Percentiles rank a stretch among this genome's conserved stretches.
phyloP scores from a whole-genome alignment of 2,113 vertebrate genomes.

The Eulemur macaco region DNA sequence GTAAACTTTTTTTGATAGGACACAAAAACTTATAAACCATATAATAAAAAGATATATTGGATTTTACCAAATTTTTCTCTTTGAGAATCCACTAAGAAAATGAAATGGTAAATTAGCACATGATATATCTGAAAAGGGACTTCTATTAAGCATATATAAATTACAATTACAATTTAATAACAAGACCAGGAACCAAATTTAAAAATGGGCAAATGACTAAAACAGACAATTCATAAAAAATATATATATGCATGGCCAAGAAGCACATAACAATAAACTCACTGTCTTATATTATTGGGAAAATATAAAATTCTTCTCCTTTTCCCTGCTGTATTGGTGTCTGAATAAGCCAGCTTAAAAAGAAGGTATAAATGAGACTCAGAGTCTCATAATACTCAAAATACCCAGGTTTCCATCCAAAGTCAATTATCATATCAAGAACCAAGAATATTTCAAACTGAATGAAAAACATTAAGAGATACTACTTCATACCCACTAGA shows the following conservation, averaged over 20 bases:
- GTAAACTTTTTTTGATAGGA: conserved; percentile 6
- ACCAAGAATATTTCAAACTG: not conserved
- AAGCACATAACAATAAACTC: not conserved
- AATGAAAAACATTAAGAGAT: not conserved
- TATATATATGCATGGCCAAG: not conserved
- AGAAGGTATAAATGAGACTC: not conserved
- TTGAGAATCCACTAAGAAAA: conserved; percentile 20
- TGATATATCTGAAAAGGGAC: not conserved
- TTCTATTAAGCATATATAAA: not conserved
- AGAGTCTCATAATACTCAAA: not conserved
- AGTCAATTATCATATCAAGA: not conserved
- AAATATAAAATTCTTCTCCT: not conserved
- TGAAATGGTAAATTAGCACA: not conserved
- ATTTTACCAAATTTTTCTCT: conserved; percentile 25
- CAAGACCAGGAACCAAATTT: not conserved
- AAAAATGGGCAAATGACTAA: conserved; percentile 31
- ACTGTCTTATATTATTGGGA: not conserved
- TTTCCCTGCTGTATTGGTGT: not conserved
- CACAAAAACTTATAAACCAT: not conserved
- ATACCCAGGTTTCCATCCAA: not conserved
- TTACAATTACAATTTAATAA: not conserved
- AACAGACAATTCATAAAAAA: not conserved
- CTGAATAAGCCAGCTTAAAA: not conserved
- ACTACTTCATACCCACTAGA: not conserved
- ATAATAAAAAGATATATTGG: not conserved